Evolutionary conservation across 2,797 vertebrate genomes (phyloP).

Genomic region (Sebastes minor): DNA sequence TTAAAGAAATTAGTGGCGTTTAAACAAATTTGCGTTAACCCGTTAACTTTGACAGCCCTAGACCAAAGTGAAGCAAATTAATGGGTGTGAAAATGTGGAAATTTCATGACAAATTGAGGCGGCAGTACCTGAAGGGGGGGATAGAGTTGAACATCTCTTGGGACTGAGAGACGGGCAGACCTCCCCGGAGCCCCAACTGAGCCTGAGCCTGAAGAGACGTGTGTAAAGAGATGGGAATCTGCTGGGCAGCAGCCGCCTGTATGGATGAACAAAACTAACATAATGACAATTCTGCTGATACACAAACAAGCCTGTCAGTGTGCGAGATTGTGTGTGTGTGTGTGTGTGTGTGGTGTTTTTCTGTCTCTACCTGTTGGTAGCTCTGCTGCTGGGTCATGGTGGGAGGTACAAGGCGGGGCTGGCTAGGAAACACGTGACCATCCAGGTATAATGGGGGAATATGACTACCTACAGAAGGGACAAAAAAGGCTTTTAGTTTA

Average conservation of each 20-base stretch:
- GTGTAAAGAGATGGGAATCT: conserved; percentile 97
- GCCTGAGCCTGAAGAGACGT: conserved; percentile 98
- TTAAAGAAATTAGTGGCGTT: no score
- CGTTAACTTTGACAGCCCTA: no score
- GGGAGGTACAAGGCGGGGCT: conserved; percentile 94
- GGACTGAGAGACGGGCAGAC: conserved; percentile 96
- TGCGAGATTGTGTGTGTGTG: neutral
- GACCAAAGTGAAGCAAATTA: neutral
- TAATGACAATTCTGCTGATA: neutral
- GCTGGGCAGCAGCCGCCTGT: conserved; percentile 94
- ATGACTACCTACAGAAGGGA: conserved; percentile 87
- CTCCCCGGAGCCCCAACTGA: conserved; percentile 93
- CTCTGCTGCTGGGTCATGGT: conserved; percentile 97
- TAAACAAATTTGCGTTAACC: no score
- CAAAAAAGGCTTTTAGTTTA: neutral
- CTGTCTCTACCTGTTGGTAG: conserved; percentile 90
- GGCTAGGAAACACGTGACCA: conserved; percentile 95
- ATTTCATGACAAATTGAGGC: neutral
- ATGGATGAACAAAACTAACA: conserved; percentile 14
- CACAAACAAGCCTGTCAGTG: neutral
- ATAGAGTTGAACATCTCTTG: conserved; percentile 98
- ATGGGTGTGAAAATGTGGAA: neutral
- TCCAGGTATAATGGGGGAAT: conserved; percentile 96
- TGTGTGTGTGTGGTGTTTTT: neutral
- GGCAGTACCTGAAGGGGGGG: conserved; percentile 91